Evolutionary conservation across 1,140 invertebrate genomes (phyloP).

Genomic region (Danaus plexippus): DNA sequence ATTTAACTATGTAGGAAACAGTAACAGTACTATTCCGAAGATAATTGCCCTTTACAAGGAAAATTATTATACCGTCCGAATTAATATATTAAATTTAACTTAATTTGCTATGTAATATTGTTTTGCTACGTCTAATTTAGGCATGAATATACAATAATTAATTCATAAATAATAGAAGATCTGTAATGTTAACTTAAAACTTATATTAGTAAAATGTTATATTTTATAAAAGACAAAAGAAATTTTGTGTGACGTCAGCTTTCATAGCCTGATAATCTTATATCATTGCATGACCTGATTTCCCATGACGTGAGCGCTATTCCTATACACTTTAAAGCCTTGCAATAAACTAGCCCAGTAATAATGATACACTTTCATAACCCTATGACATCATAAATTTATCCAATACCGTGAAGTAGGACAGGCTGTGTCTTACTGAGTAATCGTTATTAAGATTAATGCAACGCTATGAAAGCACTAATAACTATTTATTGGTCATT

Average conservation of each 20-base stretch:
- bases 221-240: too few species aligned
- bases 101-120: too few species aligned
- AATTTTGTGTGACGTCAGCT: background rate
- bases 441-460: conserved; percentile 37
- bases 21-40: too few species aligned
- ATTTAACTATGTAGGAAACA: too few species aligned
- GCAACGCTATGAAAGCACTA: conserved; percentile 4
- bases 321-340: conserved; percentile 32
- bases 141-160: too few species aligned
- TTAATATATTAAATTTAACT: too few species aligned
- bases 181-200: too few species aligned
- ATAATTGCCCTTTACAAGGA: too few species aligned
- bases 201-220: too few species aligned
- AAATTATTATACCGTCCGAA: too few species aligned
- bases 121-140: too few species aligned
- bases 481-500: conserved; percentile 14
- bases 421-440: conserved; percentile 15
- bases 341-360: conserved; percentile 30
- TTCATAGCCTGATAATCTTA: conserved; percentile 3
- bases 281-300: conserved; percentile 17
- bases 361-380: conserved; percentile 37
- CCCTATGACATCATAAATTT: conserved; percentile 32
- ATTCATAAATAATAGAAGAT: too few species aligned
- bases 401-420: conserved; percentile 4
- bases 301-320: conserved; percentile 22